Base-by-base conservation (phyloP, 2,888 invertebrate genomes). In the Folsomia candida region DNA sequence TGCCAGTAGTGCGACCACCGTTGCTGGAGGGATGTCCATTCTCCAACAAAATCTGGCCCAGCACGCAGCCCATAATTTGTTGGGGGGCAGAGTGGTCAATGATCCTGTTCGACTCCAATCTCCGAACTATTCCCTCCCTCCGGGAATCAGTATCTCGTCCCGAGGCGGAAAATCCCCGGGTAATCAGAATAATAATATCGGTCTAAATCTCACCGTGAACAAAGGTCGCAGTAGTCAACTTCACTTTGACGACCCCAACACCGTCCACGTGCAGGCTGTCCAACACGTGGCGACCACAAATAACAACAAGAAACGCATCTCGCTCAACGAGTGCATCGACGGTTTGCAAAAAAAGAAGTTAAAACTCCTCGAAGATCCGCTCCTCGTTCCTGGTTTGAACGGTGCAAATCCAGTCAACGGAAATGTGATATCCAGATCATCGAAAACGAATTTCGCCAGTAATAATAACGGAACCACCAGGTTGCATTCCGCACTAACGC, bases 311-410 rank as follows among this genome's bases (percentile, higher is more conserved):
- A 64, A 64, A 25, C 64, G 64, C 29, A 64, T 64, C 3, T 47
- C 47, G 37, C 22, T 79, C 27, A 74, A 74, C 24, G 79, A 79
- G 26, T 78, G 78, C 54, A 78, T 79, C 27, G 79, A 79, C 67
- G 78, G 76, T 2, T 64, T 79, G 1, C 73, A 77, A 51, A 75
- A 74, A 62, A 79, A 78, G 57, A 73, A 72, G 57, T 61, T 79
- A 71, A 73, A 69, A 51, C 61, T 78, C 24, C 37, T 79, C 2
- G 76, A 75, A 58, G 75, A 77, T n/a, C 71, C 69, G 20, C 68
- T 66, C n/a, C 6, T 37, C 14, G 6, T 14, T 37, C 37, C 37
- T 37, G 6, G 14, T 14, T 14, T 37, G 37, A 14, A 9, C 6
- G 37, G 37, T 37, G 6, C 37, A 37, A 24, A 11, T n/a, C 47